phyloP scores from a whole-genome alignment of 2,888 invertebrate species.

The Autographa gamma region DNA sequence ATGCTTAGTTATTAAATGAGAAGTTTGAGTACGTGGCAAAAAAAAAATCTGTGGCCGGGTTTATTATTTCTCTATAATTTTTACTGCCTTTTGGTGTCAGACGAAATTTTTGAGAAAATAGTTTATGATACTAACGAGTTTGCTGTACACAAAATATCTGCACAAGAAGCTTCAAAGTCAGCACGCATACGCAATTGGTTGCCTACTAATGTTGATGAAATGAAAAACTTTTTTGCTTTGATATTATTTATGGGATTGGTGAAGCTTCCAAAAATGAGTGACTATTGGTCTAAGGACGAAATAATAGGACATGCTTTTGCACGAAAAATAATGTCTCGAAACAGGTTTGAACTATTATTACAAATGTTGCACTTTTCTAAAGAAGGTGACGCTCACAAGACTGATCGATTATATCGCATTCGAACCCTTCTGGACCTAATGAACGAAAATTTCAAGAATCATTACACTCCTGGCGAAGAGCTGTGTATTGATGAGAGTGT shows the following conservation, averaged over 20 bases:
- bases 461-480: too few species aligned
- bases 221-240: conserved; percentile 55
- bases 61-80: too few species aligned
- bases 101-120: too few species aligned
- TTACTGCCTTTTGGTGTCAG: too few species aligned
- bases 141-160: conserved; percentile 16
- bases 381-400: conserved; percentile 19
- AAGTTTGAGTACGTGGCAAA: too few species aligned
- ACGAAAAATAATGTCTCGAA: conserved; percentile 53
- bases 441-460: too few species aligned
- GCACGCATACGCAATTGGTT: conserved; percentile 38
- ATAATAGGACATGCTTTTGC: conserved; percentile 50
- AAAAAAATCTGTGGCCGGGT: too few species aligned
- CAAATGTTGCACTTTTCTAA: conserved; percentile 62
- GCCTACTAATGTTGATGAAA: conserved; percentile 38
- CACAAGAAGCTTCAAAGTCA: conserved; percentile 12
- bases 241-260: conserved; percentile 62
- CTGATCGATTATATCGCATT: conserved; percentile 29
- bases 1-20: too few species aligned
- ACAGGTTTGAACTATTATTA: conserved; percentile 58
- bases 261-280: conserved; percentile 52
- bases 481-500: too few species aligned
- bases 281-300: conserved; percentile 60
- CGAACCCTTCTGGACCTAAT: too few species aligned
- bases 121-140: conserved; percentile 20